Percentiles rank a stretch among this genome's conserved stretches.
These are phyloP conservation scores for Yponomeuta sedellus DNA, from an alignment of 2,888 invertebrate genomes.

Conservation along the genomic window DNA sequence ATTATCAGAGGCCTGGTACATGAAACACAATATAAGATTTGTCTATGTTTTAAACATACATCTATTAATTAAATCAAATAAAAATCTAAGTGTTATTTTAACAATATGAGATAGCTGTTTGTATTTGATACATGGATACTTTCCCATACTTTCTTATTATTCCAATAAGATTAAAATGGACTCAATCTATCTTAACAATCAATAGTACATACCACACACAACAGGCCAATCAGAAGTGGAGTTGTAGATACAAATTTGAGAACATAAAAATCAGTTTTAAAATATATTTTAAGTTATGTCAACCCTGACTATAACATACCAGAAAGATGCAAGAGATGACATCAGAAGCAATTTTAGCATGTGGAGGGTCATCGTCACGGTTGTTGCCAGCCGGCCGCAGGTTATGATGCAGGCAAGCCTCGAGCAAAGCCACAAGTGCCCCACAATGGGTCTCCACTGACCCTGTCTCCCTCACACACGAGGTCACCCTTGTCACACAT, in stretches of 20 bases:
- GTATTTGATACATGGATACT: too few relatives aligned
- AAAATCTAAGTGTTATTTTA: background rate
- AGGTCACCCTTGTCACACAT: conserved; percentile 92
- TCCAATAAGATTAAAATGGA: too few relatives aligned
- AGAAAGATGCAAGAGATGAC: conserved; percentile 95
- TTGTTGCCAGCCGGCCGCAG: conserved; percentile 81
- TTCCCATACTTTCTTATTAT: too few relatives aligned
- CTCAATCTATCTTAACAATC: too few relatives aligned
- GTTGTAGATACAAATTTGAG: too few relatives aligned
- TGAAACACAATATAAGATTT: background rate
- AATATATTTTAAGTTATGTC: too few relatives aligned
- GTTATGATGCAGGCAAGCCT: conserved; percentile 92
- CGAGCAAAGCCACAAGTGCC: conserved; percentile 88
- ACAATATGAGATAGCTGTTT: background rate
- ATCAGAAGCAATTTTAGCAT: conserved; percentile 97
- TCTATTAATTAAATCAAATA: background rate
- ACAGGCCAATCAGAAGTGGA: too few relatives aligned
- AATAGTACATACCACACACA: too few relatives aligned
- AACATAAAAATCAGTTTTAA: too few relatives aligned
- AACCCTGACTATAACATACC: conserved; percentile 60
- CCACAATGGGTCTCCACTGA: conserved; percentile 91
- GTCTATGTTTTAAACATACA: background rate
- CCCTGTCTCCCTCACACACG: conserved; percentile 91
- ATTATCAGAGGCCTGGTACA: conserved; percentile 62
- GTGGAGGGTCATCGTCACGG: conserved; percentile 93